Evolutionary conservation across 1,140 invertebrate genomes (phyloP).

Genomic region (Drosophila santomea): DNA sequence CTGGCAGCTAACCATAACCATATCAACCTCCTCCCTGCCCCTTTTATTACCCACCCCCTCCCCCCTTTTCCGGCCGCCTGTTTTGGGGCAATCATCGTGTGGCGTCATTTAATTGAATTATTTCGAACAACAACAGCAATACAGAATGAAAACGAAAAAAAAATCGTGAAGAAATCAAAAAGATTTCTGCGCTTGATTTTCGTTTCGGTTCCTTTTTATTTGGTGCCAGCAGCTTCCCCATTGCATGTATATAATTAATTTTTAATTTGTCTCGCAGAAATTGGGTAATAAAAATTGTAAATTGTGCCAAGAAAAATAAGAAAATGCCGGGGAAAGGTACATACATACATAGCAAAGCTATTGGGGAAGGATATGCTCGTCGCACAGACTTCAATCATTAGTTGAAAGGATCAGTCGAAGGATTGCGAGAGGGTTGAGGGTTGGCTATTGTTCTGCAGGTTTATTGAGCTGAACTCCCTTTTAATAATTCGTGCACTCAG

Average conservation of each 20-base stretch:
- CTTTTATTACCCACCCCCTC: neutral
- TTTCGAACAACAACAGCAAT: conserved; percentile 73
- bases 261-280: conserved; percentile 79
- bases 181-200: conserved; percentile 47
- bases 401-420: conserved; percentile 1
- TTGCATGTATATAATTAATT: conserved; percentile 75
- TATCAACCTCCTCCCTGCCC: conserved; percentile 26
- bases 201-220: conserved; percentile 41
- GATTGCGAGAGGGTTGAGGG: conserved; percentile 15
- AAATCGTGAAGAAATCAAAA: conserved; percentile 77
- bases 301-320: conserved; percentile 48
- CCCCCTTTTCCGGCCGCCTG: neutral
- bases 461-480: conserved; percentile 15
- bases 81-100: conserved; percentile 48
- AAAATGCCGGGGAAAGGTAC: neutral
- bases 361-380: too few relatives aligned
- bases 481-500: too few relatives aligned
- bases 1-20: conserved; percentile 66
- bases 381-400: conserved; percentile 31
- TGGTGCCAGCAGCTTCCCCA: conserved; percentile 28
- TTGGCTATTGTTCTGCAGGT: conserved; percentile 10
- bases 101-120: conserved; percentile 81
- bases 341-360: too few relatives aligned
- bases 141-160: conserved; percentile 17
- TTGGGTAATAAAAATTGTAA: conserved; percentile 80